Evolutionary conservation across 2,113 vertebrate genomes (phyloP).

Genomic region (Pavo muticus): DNA sequence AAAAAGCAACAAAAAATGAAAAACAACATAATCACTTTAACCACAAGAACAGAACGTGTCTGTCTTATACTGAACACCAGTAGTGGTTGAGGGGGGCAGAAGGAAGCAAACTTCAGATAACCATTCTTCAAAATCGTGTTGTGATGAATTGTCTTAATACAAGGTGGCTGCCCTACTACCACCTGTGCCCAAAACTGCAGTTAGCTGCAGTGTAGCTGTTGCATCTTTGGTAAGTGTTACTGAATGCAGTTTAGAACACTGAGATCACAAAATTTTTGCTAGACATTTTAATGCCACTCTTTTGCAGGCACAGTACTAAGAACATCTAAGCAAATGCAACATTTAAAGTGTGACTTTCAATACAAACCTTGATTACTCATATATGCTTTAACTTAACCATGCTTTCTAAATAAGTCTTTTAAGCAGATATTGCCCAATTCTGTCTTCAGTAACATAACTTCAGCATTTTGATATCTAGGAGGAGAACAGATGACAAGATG

Average conservation of each 20-base stretch:
- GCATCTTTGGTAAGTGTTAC: neutral
- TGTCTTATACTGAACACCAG: neutral
- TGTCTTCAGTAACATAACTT: neutral
- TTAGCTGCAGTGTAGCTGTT: neutral
- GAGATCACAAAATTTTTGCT: neutral
- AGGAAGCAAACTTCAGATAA: neutral
- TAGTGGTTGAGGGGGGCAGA: neutral
- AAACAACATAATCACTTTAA: neutral
- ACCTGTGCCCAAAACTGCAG: neutral
- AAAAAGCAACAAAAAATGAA: no score
- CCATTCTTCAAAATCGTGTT: neutral
- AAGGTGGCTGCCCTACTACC: neutral
- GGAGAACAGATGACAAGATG: neutral
- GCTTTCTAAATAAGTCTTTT: neutral
- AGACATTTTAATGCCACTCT: neutral
- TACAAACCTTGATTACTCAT: neutral
- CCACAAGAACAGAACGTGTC: neutral
- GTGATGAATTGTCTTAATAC: neutral
- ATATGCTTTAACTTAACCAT: neutral
- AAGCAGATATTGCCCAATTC: neutral
- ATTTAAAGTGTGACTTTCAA: neutral
- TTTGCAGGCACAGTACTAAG: neutral
- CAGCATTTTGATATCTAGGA: neutral
- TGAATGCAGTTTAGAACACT: neutral
- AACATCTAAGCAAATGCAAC: neutral